phyloP scores from a whole-genome alignment of 2,797 vertebrate species.

The Trematomus bernacchii region DNA sequence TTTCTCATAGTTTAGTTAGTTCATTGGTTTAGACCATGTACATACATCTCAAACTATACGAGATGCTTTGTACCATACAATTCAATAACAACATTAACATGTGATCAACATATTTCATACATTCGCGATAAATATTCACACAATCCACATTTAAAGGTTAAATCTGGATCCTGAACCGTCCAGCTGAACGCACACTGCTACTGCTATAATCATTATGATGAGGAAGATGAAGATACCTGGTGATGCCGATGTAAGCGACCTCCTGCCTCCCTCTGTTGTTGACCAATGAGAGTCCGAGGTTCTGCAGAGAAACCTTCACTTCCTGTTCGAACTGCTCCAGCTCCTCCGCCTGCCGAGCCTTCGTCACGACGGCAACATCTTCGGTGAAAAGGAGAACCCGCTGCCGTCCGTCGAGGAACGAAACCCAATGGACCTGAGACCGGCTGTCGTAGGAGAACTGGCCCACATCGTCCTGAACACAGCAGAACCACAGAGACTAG shows the following conservation, averaged over 20 bases:
- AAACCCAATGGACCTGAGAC: slow-evolving; percentile 94
- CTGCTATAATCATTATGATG: too few species aligned
- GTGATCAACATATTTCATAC: too few species aligned
- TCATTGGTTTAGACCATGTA: too few species aligned
- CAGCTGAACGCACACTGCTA: too few species aligned
- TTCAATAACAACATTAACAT: too few species aligned
- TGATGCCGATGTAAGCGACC: slow-evolving; percentile 95
- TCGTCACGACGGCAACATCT: slow-evolving; percentile 92
- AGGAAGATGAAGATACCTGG: slow-evolving; percentile 79
- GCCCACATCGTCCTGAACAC: slow-evolving; percentile 90
- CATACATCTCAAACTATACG: too few species aligned
- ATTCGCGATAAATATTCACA: too few species aligned
- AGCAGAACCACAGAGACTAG: fast-evolving
- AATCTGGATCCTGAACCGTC: too few species aligned
- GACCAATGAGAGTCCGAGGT: slow-evolving; percentile 94
- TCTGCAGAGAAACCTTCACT: slow-evolving; percentile 91
- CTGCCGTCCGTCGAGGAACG: slow-evolving; percentile 95
- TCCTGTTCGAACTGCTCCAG: slow-evolving; percentile 95
- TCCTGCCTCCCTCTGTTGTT: slow-evolving; percentile 92
- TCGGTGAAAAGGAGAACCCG: slow-evolving; percentile 94
- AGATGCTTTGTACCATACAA: too few species aligned
- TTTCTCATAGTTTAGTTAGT: too few species aligned
- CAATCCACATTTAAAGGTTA: too few species aligned
- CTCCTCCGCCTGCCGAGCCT: slow-evolving; percentile 95
- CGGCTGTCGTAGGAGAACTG: slow-evolving; percentile 90